phyloP scores from a whole-genome alignment of 2,113 vertebrate genomes.

The Erpornis zantholeuca region DNA sequence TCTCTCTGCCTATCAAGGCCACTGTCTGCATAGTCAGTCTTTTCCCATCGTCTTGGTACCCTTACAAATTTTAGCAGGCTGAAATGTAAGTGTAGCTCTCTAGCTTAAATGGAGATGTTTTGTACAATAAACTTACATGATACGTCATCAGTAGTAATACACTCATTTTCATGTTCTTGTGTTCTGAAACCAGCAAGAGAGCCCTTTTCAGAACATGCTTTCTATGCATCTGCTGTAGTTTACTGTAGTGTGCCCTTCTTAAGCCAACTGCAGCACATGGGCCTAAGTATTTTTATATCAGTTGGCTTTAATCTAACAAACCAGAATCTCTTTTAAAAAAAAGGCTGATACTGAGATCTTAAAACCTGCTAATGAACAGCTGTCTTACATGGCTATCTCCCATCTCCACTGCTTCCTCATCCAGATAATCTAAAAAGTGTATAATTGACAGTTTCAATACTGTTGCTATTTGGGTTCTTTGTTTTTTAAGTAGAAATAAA shows the following conservation, averaged over 20 bases:
- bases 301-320: background rate
- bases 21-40: background rate
- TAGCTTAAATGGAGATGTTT: background rate
- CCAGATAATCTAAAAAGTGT: background rate
- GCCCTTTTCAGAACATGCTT: background rate
- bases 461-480: background rate
- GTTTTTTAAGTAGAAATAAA: background rate
- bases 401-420: background rate
- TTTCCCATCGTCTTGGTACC: background rate
- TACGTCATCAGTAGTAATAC: background rate
- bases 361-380: background rate
- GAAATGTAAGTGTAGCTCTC: background rate
- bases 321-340: background rate
- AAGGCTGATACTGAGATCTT: background rate
- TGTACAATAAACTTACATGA: background rate
- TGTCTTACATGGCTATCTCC: background rate
- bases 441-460: background rate
- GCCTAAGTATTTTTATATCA: background rate
- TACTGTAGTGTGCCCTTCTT: rapidly evolving
- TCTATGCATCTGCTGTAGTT: background rate
- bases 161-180: background rate
- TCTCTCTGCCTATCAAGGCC: background rate
- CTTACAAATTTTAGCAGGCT: background rate
- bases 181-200: background rate
- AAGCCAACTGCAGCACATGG: background rate